Conservation (phyloP, 37 sponge, comb jelly and placozoan species). For the Haliclona indistincta region DNA sequence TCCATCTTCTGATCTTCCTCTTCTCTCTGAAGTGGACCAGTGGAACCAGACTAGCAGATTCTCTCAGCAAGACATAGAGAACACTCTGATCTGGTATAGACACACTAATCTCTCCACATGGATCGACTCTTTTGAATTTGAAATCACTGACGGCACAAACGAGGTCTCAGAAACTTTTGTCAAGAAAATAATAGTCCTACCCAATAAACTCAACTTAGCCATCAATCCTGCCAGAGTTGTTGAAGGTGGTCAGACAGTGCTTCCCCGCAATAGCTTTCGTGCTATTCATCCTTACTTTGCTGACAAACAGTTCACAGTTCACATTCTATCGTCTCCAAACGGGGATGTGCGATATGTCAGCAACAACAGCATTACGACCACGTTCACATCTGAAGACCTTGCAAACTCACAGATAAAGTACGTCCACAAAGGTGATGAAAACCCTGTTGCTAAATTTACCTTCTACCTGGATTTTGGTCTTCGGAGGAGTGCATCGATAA, state of each 20-base stretch:
- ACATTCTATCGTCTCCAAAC: neutral
- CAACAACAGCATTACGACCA: neutral
- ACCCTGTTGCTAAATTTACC: constrained; percentile 5
- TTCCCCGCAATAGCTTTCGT: constrained; percentile 8
- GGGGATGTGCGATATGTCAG: neutral
- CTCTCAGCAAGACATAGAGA: constrained; percentile 38
- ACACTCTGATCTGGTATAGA: constrained; percentile 17
- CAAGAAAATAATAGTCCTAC: constrained; percentile 11
- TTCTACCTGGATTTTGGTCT: constrained; percentile 9
- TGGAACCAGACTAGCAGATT: neutral
- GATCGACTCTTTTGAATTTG: constrained; percentile 34
- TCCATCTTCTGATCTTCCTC: no score
- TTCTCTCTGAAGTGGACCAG: no score
- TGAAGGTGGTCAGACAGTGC: constrained; percentile 1
- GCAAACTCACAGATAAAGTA: constrained; percentile 25
- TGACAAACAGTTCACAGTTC: neutral
- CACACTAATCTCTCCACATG: neutral
- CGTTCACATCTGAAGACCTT: constrained; percentile 37
- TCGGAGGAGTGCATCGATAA: neutral
- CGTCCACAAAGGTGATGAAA: constrained; percentile 40
- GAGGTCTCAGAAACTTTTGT: neutral
- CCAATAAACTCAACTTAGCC: constrained; percentile 49
- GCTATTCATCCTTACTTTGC: constrained; percentile 31
- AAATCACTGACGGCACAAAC: constrained; percentile 42
- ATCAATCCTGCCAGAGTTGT: no score